Evolutionary conservation across 2,797 vertebrate species (phyloP), one percentile per base, ranked within the genome.

Genomic region (Cossypha heuglini): DNA sequence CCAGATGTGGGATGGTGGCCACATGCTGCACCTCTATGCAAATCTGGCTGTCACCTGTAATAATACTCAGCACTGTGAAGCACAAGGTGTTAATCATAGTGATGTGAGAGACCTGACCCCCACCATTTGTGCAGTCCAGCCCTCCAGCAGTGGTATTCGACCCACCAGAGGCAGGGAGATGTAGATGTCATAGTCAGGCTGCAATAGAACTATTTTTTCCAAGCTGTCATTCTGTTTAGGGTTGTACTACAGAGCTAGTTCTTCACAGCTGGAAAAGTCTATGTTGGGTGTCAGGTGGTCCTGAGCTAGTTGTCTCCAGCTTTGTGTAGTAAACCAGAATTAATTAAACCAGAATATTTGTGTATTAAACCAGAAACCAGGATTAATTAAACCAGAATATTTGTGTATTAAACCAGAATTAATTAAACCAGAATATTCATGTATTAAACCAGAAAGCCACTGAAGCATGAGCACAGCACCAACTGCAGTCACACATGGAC

Each of bases 31-130:
- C 6, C 3, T 46, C 69, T 6, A 10, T 86, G 64, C 61, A 35
- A 22, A 78, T 3, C 54, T 68, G 72, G 66, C 69, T 84, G 76
- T 92, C 88, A 51, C 74, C 74, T 90, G 43, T 43, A 61, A 86
- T 58, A 52, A 68, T 10, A 11, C 24, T 69, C 9, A 6, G 14
- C n/a, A 18, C 13, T n/a, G 49, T 57, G 72, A 78, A 64, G 51
- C 43, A 69, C 1, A 18, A 75, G 73, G 49, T 45, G 87, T 67
- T 64, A 86, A 94, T 84, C 58, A 75, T 5, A 49, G 67, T 3
- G 24, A 68, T 31, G 62, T 33, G 31, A 95, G 58, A 38, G 71
- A 64, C 42, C 26, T 59, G 61, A 25, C 31, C 15, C 52, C 86
- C 61, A 16, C 29, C 37, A 78, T 74, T 48, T 78, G 66, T 66